Conservation (phyloP, 2,888 invertebrate genomes). For the Epistrophella euchroma region DNA sequence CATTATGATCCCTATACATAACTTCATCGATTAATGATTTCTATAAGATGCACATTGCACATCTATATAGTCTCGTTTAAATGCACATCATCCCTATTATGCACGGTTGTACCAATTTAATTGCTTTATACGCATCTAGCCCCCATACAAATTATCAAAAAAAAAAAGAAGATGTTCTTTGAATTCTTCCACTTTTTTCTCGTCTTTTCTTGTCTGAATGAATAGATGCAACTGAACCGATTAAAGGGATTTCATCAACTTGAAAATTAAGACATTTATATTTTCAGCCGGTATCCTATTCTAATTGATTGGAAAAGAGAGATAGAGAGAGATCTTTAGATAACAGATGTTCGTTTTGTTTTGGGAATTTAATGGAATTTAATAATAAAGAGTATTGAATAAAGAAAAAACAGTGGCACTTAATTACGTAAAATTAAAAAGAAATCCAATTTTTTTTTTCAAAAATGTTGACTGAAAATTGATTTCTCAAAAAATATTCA, state of each 20-base stretch:
- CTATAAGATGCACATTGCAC: constrained; percentile 26
- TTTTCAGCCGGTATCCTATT: neutral
- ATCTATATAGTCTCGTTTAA: constrained; percentile 5
- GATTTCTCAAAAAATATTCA: too few species aligned
- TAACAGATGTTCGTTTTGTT: constrained; percentile 13
- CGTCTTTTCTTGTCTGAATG: neutral
- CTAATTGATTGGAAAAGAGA: constrained; percentile 1
- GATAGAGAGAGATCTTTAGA: neutral
- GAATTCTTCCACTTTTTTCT: neutral
- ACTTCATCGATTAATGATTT: constrained; percentile 61
- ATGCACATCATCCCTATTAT: constrained; percentile 27
- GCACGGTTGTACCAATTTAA: neutral
- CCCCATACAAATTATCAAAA: constrained; percentile 12
- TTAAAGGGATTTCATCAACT: constrained; percentile 52
- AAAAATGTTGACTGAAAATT: too few species aligned
- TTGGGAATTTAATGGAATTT: neutral
- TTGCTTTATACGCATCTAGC: constrained; percentile 38
- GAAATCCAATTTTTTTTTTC: too few species aligned
- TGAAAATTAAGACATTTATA: constrained; percentile 33
- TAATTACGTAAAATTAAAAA: too few species aligned
- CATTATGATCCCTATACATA: constrained; percentile 22
- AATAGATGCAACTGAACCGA: constrained; percentile 55
- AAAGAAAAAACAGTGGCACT: too few species aligned
- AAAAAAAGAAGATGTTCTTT: constrained; percentile 8
- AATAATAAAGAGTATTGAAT: too few species aligned